Conservation (phyloP, 2,113 vertebrate genomes). For the Aspiorhynchus laticeps region DNA sequence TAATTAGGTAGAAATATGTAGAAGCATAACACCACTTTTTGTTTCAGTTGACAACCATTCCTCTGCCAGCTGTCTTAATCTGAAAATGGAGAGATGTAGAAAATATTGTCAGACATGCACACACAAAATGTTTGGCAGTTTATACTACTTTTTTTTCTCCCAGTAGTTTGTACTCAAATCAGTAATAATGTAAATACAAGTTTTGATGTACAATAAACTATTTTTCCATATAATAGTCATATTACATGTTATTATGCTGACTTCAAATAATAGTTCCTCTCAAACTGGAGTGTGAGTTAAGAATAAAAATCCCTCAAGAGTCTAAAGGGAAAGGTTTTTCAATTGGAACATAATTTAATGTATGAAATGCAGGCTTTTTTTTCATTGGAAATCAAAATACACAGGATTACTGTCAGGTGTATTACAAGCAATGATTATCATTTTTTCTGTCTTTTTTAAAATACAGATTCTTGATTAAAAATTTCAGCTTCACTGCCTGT, state of each 20-base stretch:
- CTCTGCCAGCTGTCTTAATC: background rate
- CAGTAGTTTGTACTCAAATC: background rate
- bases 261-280: background rate
- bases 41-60: background rate
- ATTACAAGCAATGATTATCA: slow-evolving; percentile 70
- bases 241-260: background rate
- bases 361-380: background rate
- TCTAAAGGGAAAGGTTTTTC: background rate
- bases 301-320: background rate
- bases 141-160: too few species aligned
- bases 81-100: background rate
- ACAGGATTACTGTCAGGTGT: slow-evolving; percentile 72
- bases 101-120: background rate
- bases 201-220: background rate
- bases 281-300: background rate
- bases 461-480: slow-evolving; percentile 76
- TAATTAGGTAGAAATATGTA: background rate
- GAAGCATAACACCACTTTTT: background rate
- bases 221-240: background rate
- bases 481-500: slow-evolving; percentile 79
- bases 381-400: slow-evolving; percentile 24
- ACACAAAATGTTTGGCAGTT: too few species aligned
- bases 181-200: background rate
- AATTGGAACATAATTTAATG: background rate
- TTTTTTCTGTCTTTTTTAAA: slow-evolving; percentile 60